Evolutionary conservation across 2,113 vertebrate genomes (phyloP).

Genomic region (Candoia aspera): DNA sequence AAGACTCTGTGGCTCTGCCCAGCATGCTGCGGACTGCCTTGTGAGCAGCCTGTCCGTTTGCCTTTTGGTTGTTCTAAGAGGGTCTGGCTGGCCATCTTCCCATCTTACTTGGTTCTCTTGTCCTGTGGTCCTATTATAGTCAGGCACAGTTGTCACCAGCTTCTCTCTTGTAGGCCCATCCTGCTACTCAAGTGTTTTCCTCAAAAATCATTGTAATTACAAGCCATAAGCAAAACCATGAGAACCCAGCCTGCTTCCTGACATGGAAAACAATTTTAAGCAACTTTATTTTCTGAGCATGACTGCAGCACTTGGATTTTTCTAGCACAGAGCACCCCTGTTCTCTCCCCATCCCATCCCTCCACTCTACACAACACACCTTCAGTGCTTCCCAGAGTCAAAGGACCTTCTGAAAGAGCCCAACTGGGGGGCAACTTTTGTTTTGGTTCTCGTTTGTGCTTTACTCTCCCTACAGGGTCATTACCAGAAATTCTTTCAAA

Average conservation of each 20-base stretch:
- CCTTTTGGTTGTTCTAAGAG: neutral
- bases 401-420: neutral
- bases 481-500: slow-evolving; percentile 57
- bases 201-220: neutral
- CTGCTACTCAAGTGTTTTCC: neutral
- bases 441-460: neutral
- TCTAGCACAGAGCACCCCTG: neutral
- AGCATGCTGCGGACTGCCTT: no score
- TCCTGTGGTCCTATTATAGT: no score
- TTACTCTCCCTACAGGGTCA: slow-evolving; percentile 52
- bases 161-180: neutral
- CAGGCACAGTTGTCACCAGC: neutral
- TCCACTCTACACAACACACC: neutral
- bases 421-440: neutral
- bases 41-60: no score
- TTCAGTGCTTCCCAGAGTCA: neutral
- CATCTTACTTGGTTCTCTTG: neutral
- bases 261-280: neutral
- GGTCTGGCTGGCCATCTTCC: neutral
- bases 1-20: neutral
- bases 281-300: neutral
- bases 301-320: neutral
- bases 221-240: neutral
- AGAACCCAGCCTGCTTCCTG: neutral
- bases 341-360: neutral